Evolutionary conservation across 2,888 invertebrate genomes (phyloP).

Genomic region (Tetropium fuscum): DNA sequence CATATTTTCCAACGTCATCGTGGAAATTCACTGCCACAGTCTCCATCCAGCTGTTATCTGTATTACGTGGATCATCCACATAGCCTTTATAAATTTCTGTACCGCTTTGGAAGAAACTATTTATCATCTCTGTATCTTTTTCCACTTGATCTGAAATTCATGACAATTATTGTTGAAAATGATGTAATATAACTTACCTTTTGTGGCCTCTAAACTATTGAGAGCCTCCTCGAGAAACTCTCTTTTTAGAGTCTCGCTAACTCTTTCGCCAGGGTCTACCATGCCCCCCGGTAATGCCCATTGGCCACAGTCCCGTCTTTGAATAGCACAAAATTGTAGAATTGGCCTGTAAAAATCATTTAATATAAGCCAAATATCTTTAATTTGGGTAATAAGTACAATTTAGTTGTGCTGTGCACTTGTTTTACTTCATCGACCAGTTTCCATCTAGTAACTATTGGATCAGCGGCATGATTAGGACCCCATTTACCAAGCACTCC

Average conservation of each 20-base stretch:
- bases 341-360: constrained; percentile 71
- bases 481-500: constrained; percentile 95
- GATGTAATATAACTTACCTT: too few species aligned
- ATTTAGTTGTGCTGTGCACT: constrained; percentile 43
- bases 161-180: too few species aligned
- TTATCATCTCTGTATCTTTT: constrained; percentile 42
- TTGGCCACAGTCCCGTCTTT: constrained; percentile 86
- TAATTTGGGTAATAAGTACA: constrained; percentile 36
- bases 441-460: constrained; percentile 94
- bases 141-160: constrained; percentile 41
- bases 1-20: constrained; percentile 78
- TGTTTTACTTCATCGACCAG: constrained; percentile 59
- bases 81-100: constrained; percentile 88
- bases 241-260: constrained; percentile 82
- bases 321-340: constrained; percentile 92
- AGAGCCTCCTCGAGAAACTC: constrained; percentile 98
- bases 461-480: constrained; percentile 98
- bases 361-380: background rate
- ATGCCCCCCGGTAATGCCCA: constrained; percentile 98
- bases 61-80: constrained; percentile 97
- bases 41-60: constrained; percentile 99
- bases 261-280: constrained; percentile 94
- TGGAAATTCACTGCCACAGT: constrained; percentile 95
- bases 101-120: constrained; percentile 63
- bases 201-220: constrained; percentile 73